Evolutionary conservation across 2,113 vertebrate genomes (phyloP).

Genomic region (Nesoenas mayeri): DNA sequence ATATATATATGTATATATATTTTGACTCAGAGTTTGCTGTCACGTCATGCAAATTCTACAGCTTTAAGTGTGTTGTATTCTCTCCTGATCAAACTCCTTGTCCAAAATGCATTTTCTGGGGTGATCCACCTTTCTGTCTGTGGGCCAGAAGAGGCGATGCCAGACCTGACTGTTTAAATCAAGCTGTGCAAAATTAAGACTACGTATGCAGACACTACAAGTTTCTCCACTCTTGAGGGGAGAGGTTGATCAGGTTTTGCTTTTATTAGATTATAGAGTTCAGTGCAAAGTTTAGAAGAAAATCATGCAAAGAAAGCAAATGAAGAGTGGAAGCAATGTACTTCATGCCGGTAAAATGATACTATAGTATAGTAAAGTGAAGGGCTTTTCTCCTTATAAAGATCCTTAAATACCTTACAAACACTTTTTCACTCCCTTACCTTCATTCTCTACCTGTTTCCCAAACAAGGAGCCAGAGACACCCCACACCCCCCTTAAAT

Average conservation of each 20-base stretch:
- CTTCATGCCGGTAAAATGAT: background rate
- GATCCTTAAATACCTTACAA: background rate
- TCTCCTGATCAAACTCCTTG: background rate
- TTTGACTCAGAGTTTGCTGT: background rate
- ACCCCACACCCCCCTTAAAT: background rate
- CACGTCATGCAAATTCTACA: background rate
- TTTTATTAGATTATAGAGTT: background rate
- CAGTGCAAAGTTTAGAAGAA: background rate
- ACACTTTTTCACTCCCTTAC: background rate
- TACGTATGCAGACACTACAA: background rate
- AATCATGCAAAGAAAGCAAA: background rate
- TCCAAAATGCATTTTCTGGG: background rate
- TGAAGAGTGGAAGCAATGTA: background rate
- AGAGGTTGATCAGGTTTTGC: background rate
- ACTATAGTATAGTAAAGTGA: background rate
- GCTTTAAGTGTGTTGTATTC: rapidly evolving
- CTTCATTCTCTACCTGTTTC: background rate
- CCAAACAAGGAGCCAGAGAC: background rate
- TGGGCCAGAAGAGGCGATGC: background rate
- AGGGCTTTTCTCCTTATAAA: background rate
- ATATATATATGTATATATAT: background rate
- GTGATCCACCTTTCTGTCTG: background rate
- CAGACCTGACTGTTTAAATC: background rate
- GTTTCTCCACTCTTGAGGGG: background rate
- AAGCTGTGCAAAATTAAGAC: background rate